These are phyloP conservation scores for Bursaphelenchus okinawaensis DNA, from an alignment of 2,888 invertebrate genomes.

Conservation along the genomic window DNA sequence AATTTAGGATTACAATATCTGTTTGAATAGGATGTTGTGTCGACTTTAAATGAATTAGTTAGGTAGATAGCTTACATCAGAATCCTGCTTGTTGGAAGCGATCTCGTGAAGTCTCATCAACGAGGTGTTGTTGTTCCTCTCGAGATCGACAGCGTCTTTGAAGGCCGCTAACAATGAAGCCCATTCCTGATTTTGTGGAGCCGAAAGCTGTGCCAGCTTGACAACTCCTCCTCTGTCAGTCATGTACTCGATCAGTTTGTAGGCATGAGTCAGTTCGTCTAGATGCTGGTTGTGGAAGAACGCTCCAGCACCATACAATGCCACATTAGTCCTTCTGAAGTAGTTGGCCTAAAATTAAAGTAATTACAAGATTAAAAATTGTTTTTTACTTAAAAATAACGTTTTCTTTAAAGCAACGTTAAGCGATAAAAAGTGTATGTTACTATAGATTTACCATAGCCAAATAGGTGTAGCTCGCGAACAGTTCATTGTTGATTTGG, in stretches of 20 bases:
- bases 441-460: constrained; percentile 19
- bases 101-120: constrained; percentile 23
- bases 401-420: not conserved
- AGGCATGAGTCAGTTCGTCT: constrained; percentile 28
- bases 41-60: not conserved
- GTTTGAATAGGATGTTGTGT: not conserved
- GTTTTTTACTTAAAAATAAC: not conserved
- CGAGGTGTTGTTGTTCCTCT: constrained; percentile 27
- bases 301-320: constrained; percentile 25
- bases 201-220: not conserved
- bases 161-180: constrained; percentile 21
- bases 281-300: constrained; percentile 27
- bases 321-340: constrained; percentile 25
- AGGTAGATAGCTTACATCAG: constrained; percentile 23
- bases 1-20: constrained; percentile 7
- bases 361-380: too few relatives aligned
- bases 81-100: constrained; percentile 27
- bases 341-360: constrained; percentile 26
- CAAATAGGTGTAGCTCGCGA: constrained; percentile 24
- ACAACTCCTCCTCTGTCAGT: constrained; percentile 29
- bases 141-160: constrained; percentile 24
- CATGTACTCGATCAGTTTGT: constrained; percentile 33
- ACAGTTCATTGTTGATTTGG: constrained; percentile 28
- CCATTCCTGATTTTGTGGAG: constrained; percentile 18
- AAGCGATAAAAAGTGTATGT: not conserved